Evolutionary conservation across 2,888 invertebrate genomes (phyloP), one percentile per base, ranked within the genome.

Genomic region (Pharmacophagus antenor): DNA sequence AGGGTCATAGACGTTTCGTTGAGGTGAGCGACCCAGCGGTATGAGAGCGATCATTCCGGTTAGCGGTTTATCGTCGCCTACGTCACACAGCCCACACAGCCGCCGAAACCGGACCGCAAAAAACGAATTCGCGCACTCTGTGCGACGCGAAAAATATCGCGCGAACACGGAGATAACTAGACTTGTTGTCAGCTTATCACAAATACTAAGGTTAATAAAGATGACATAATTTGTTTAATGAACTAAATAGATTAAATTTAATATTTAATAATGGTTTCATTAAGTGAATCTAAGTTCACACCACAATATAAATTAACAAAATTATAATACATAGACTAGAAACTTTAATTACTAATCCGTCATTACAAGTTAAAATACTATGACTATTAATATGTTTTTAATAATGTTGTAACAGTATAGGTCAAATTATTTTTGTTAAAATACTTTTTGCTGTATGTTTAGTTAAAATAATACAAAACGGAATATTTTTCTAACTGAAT

Each of bases 21-120:
- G 83, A 85, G 88, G 88, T 88, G 80, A 85, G 74, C 78, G 89
- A 88, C 87, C 86, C 74, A 64, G 48, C 72, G 63, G 71, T 80
- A 84, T 80, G 79, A 74, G 70, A 66, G 65, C 79, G 70, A 82
- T 80, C 76, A 85, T 79, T 82, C 83, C 83, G 84, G 81, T 83
- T 82, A 75, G 63, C 65, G 65, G 74, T 74, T 79, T 84, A 82
- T 82, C 82, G 75, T 62, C 65, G 71, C 70, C 71, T 58, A 66
- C 73, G 66, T 68, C 70, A 65, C 65, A 66, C 58, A 56, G 63
- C 56, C 27, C 70, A 65, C 65, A 66, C 58, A 56, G 63, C 56
- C 27, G 52, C 58, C 53, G 53, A 68, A 80, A 83, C 72, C 80
- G 77, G 79, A 84, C 74, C 80, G 80, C 64, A 70, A 74, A 37